Evolutionary conservation across 1,140 invertebrate species (phyloP).

Genomic region (Microvelia longipes): DNA sequence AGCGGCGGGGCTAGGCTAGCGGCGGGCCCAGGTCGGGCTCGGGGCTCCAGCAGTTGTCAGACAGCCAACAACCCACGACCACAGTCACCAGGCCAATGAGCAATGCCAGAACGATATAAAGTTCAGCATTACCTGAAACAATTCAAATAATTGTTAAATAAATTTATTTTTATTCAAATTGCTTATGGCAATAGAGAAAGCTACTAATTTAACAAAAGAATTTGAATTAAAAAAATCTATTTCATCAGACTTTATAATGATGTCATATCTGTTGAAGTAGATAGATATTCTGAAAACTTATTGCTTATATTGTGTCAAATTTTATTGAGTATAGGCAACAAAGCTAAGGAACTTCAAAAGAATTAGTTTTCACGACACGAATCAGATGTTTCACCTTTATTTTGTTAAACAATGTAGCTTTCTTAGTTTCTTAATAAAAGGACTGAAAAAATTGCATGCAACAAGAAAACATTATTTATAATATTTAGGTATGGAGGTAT

Average conservation of each 20-base stretch:
- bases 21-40: conserved; percentile 37
- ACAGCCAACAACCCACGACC: conserved; percentile 54
- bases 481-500: no score
- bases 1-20: conserved; percentile 12
- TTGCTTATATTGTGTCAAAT: no score
- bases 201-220: not conserved
- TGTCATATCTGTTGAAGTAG: no score
- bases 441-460: no score
- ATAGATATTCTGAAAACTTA: no score
- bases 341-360: no score
- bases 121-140: conserved; percentile 47
- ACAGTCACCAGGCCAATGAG: conserved; percentile 52
- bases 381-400: no score
- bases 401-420: no score
- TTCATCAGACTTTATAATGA: not conserved
- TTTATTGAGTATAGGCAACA: no score
- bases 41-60: conserved; percentile 57
- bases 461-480: no score
- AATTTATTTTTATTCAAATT: not conserved
- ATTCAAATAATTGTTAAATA: not conserved
- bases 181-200: not conserved
- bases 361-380: no score
- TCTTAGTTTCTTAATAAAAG: no score
- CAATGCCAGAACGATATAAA: conserved; percentile 51
- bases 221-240: not conserved